Evolutionary conservation across 2,888 invertebrate genomes (phyloP), one percentile per base, ranked within the genome.

Genomic region (Amphipyra berbera): DNA sequence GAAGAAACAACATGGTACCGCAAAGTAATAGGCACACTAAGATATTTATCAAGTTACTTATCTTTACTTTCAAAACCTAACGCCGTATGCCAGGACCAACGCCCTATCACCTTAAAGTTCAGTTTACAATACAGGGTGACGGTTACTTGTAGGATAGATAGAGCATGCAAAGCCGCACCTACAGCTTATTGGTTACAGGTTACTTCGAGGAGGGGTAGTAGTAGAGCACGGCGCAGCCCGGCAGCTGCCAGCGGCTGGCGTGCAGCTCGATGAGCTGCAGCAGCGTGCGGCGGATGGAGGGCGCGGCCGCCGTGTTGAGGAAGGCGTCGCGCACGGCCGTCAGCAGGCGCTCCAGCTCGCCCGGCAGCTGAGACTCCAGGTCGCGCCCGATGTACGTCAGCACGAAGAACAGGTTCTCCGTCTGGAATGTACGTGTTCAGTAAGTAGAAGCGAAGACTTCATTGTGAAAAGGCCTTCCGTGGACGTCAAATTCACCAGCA

Each of bases 191-290:
- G 3, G 30, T 30, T 30, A 30, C 4, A 21, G 40, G 42, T 15
- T 91, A 95, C 83, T 96, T 96, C 61, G 95, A 93, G 63, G 96
- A 95, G 55, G 97, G 97, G 90, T 97, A 97, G 93, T 98, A 98
- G 91, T 98, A 98, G 60, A 98, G 96, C 57, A 98, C 97, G 4
- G 98, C 98, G 50, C 98, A 97, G 59, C 98, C 98, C 15, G 98
- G 97, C 73, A 98, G 95, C 88, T 98, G 97, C 98, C 98, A 98
- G 89, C 97, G 97, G 0, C 98, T 97, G 1, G 98, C 98, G 90
- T 98, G 97, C 60, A 98, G 95, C 90, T 98, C 98, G 77, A 98
- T 98, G 61, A 98, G 95, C 91, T 98, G 98, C 69, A 98, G 95
- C 62, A 98, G 95, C 1, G 98, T 98, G 87, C 98, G 97, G 77